These are phyloP conservation scores for Buathra laborator DNA, from an alignment of 2,888 invertebrate species.

Conservation along the genomic window DNA sequence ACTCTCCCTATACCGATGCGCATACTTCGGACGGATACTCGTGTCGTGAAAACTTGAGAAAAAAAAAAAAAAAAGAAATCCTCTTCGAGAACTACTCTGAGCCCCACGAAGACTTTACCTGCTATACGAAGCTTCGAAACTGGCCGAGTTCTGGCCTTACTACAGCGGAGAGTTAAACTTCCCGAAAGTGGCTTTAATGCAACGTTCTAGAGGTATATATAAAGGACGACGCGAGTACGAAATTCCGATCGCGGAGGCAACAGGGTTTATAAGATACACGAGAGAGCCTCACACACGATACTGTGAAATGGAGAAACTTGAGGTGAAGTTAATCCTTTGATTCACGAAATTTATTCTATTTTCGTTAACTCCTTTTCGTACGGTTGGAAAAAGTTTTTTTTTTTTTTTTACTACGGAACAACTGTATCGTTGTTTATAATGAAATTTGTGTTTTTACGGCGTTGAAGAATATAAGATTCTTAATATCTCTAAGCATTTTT, in stretches of 20 bases:
- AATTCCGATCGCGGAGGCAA: slow-evolving; percentile 31
- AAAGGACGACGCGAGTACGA: slow-evolving; percentile 21
- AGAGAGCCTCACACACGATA: slow-evolving; percentile 2
- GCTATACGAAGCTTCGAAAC: slow-evolving; percentile 3
- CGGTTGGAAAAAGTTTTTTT: not conserved
- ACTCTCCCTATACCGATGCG: slow-evolving; percentile 10
- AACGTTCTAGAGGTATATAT: slow-evolving; percentile 9
- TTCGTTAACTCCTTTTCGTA: not conserved
- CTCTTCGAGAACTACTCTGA: slow-evolving; percentile 15
- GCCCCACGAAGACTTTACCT: not conserved
- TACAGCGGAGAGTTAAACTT: slow-evolving; percentile 2
- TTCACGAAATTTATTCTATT: slow-evolving; percentile 20
- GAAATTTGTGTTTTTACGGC: not conserved
- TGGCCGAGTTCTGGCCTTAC: slow-evolving; percentile 4
- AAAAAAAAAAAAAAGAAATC: slow-evolving; percentile 7
- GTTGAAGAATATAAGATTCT: not conserved
- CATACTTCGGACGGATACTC: not conserved
- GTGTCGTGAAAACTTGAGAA: not conserved
- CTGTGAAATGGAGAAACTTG: slow-evolving; percentile 6
- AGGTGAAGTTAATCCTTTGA: slow-evolving; percentile 52
- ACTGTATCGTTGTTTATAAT: not conserved
- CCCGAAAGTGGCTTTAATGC: slow-evolving; percentile 24
- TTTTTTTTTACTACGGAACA: not conserved
- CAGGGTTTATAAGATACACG: slow-evolving; percentile 39
- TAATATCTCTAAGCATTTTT: too few relatives aligned